A percentile compares a stretch with the other conserved stretches of the same genome.
Conservation (phyloP, 2,113 vertebrate genomes). For the Trichechus manatus region DNA sequence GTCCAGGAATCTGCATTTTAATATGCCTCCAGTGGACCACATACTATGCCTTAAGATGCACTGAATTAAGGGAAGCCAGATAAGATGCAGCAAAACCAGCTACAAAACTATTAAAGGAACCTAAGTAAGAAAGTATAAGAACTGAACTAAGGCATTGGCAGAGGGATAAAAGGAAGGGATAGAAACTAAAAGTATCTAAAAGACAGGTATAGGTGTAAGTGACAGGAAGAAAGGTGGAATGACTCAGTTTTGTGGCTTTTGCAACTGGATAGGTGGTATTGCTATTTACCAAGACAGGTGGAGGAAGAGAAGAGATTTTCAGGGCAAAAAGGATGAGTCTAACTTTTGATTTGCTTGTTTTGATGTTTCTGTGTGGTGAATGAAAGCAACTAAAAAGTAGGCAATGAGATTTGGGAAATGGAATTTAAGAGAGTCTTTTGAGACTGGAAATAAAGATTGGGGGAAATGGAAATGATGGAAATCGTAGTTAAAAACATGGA, state of each 20-base stretch:
- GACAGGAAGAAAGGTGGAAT: background rate
- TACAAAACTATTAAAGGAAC: background rate
- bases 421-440: background rate
- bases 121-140: background rate
- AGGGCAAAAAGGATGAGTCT: background rate
- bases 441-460: background rate
- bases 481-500: background rate
- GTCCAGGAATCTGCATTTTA: background rate
- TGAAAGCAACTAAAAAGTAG: background rate
- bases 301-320: background rate
- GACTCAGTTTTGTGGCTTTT: background rate
- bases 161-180: background rate
- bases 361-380: background rate
- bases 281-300: background rate
- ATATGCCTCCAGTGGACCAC: background rate
- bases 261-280: background rate
- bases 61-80: background rate
- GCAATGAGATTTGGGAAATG: background rate
- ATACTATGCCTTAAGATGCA: background rate
- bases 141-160: background rate
- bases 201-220: background rate
- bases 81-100: background rate
- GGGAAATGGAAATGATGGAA: background rate
- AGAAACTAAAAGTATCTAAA: background rate
- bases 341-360: background rate